phyloP scores from a whole-genome alignment of 1,140 invertebrate species.

The Ostrea edulis region DNA sequence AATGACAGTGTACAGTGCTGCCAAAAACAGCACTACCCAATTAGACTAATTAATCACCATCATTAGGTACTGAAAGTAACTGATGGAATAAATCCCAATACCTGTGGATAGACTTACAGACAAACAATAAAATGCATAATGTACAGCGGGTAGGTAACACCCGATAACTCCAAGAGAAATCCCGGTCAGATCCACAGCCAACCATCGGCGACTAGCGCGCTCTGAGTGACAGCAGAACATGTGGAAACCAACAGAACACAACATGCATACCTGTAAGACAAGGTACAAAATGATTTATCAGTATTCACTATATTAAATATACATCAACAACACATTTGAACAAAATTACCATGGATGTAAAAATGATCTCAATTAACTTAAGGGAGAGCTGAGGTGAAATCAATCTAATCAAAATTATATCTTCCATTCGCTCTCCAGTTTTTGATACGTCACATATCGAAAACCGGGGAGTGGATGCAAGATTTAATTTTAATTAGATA shows the following conservation, averaged over 20 bases:
- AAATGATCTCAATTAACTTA: neutral
- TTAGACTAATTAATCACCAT: too few species aligned
- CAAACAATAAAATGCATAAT: constrained; percentile 98
- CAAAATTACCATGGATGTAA: neutral
- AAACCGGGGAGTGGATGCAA: too few species aligned
- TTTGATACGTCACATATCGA: too few species aligned
- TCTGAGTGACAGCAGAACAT: constrained; percentile 96
- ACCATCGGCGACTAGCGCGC: constrained; percentile 90
- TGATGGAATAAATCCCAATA: neutral
- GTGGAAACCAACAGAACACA: constrained; percentile 94
- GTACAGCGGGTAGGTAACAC: constrained; percentile 96
- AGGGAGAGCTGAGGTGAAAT: neutral
- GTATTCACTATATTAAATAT: too few species aligned
- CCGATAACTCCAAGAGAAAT: constrained; percentile 94
- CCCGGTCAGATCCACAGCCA: constrained; percentile 95
- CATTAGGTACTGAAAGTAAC: too few species aligned
- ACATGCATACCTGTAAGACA: constrained; percentile 92
- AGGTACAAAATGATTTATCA: neutral
- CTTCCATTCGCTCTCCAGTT: too few species aligned
- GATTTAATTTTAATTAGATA: too few species aligned
- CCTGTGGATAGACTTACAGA: constrained; percentile 82
- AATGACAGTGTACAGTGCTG: too few species aligned
- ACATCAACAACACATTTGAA: neutral
- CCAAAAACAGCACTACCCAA: too few species aligned
- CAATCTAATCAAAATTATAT: too few species aligned